Evolutionary conservation across 2,797 vertebrate genomes (phyloP).

Genomic region (Triplophysa bombifrons): DNA sequence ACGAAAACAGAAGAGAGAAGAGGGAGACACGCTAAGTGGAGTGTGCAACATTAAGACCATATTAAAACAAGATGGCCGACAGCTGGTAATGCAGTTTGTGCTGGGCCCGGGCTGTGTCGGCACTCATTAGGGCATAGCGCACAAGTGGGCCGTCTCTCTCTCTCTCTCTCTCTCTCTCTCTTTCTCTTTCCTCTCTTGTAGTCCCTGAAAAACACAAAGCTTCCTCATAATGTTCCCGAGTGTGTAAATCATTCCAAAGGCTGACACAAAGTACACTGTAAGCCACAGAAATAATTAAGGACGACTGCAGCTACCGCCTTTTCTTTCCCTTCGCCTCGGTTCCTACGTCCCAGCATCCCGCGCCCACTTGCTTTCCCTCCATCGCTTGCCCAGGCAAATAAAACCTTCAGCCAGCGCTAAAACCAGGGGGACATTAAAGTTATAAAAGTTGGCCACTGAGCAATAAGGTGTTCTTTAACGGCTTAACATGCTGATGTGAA

Average conservation of each 20-base stretch:
- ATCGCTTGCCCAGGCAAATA: conserved; percentile 24
- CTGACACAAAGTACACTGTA: conserved; percentile 54
- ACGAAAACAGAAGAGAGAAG: conserved; percentile 41
- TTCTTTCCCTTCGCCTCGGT: conserved; percentile 47
- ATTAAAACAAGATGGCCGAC: conserved; percentile 59
- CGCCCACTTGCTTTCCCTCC: conserved; percentile 24
- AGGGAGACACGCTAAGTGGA: conserved; percentile 37
- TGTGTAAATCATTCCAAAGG: conserved; percentile 55
- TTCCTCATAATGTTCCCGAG: conserved; percentile 55
- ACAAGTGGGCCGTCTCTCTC: conserved; percentile 4
- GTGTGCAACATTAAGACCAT: conserved; percentile 49
- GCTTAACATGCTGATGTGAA: conserved; percentile 21
- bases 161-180: conserved; percentile 13
- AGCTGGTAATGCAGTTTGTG: conserved; percentile 56
- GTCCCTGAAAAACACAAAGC: conserved; percentile 46
- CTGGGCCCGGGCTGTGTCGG: conserved; percentile 30
- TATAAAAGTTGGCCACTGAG: conserved; percentile 18
- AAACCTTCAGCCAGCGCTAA: conserved; percentile 14
- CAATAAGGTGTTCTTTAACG: conserved; percentile 24
- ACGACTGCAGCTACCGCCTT: conserved; percentile 48
- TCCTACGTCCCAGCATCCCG: conserved; percentile 18
- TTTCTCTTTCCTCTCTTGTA: conserved; percentile 18
- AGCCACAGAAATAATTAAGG: conserved; percentile 55
- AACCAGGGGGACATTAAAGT: conserved; percentile 29
- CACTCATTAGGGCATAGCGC: conserved; percentile 42